Evolutionary conservation across 2,797 vertebrate genomes (phyloP).

Genomic region (Lycodopsis pacificus): DNA sequence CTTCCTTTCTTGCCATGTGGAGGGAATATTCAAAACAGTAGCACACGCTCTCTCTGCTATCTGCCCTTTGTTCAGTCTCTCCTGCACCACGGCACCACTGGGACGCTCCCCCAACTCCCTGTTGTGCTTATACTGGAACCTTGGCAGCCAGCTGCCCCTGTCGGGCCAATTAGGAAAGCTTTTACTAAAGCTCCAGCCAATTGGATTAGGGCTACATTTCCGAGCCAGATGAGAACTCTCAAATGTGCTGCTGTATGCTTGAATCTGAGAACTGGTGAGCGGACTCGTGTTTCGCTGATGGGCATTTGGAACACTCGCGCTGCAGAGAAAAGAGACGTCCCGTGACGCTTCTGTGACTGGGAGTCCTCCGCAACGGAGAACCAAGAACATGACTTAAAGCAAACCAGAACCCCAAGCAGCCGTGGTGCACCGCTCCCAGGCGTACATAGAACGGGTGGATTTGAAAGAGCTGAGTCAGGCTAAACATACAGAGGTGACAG

Average conservation of each 20-base stretch:
- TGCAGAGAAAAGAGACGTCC: slow-evolving; percentile 40
- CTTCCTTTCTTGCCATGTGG: slow-evolving; percentile 41
- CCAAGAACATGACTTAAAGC: slow-evolving; percentile 38
- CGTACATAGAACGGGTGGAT: slow-evolving; percentile 30
- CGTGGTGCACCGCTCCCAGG: neutral
- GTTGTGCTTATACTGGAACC: slow-evolving; percentile 73
- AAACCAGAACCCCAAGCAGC: slow-evolving; percentile 35
- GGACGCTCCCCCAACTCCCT: slow-evolving; percentile 69
- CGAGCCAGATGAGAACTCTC: slow-evolving; percentile 64
- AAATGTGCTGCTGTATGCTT: slow-evolving; percentile 78
- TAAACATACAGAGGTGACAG: slow-evolving; percentile 5
- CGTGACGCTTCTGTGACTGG: slow-evolving; percentile 1
- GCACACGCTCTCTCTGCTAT: slow-evolving; percentile 41
- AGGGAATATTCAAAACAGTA: slow-evolving; percentile 67
- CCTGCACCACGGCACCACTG: slow-evolving; percentile 66
- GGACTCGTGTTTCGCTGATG: slow-evolving; percentile 74
- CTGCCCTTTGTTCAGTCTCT: slow-evolving; percentile 64
- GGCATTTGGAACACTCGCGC: slow-evolving; percentile 40
- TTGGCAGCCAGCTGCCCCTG: slow-evolving; percentile 66
- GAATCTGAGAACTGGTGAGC: slow-evolving; percentile 70
- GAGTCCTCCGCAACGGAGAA: slow-evolving; percentile 29
- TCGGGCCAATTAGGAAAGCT: slow-evolving; percentile 76
- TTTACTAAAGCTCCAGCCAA: slow-evolving; percentile 79
- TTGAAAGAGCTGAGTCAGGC: neutral
- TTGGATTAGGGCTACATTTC: slow-evolving; percentile 76